Conservation (phyloP, 2,797 vertebrate genomes). For the Mastacembelus armatus region DNA sequence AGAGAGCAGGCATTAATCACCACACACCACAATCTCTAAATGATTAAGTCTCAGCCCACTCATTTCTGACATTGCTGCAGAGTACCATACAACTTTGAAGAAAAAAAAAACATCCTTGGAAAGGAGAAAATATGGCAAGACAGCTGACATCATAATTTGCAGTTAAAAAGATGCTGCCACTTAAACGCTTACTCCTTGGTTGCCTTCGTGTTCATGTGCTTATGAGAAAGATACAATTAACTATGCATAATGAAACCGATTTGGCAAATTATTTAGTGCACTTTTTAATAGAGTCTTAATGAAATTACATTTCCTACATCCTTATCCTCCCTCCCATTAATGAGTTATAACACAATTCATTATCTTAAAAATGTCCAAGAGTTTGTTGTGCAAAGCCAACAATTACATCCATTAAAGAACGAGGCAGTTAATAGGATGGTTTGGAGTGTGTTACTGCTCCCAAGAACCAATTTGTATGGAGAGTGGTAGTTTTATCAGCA, state of each 20-base stretch:
- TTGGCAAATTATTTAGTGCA: constrained; percentile 54
- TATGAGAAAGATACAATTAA: constrained; percentile 53
- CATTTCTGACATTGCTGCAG: constrained; percentile 73
- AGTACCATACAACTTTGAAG: constrained; percentile 60
- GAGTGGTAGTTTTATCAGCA: constrained; percentile 40
- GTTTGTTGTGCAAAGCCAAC: constrained; percentile 55
- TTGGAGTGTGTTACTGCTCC: constrained; percentile 31
- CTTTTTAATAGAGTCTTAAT: constrained; percentile 56
- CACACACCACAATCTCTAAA: constrained; percentile 76
- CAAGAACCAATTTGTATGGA: constrained; percentile 47
- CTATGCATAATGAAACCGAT: constrained; percentile 55
- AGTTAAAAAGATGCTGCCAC: constrained; percentile 18
- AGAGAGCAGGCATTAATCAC: constrained; percentile 83
- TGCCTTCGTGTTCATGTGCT: constrained; percentile 30
- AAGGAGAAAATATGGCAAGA: constrained; percentile 5
- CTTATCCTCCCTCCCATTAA: constrained; percentile 43
- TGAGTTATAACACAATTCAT: constrained; percentile 57
- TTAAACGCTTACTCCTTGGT: background rate
- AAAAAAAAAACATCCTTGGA: constrained; percentile 45
- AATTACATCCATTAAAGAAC: constrained; percentile 60
- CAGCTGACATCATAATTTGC: constrained; percentile 49
- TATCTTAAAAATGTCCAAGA: constrained; percentile 54
- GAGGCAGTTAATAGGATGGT: constrained; percentile 50
- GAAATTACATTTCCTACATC: constrained; percentile 46
- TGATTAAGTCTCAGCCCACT: constrained; percentile 79